phyloP scores from a whole-genome alignment of 1,140 invertebrate genomes.

The Drosophila pruinosa region DNA sequence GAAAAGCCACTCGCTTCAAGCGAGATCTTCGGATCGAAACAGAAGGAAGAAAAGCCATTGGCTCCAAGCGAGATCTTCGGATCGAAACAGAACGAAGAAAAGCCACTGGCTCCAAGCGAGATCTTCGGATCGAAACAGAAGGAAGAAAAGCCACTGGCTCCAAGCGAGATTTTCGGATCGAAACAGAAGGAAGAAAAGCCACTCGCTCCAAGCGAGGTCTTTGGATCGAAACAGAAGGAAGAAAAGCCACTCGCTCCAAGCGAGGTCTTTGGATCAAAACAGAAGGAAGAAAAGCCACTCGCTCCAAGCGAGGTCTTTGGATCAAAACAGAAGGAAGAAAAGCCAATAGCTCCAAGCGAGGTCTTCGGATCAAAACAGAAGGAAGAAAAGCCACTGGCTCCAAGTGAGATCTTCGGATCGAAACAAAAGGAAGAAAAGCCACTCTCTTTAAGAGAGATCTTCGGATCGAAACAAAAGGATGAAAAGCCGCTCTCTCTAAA shows the following conservation, averaged over 20 bases:
- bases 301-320: not conserved
- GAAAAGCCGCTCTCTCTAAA: not conserved
- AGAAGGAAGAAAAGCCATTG: no score
- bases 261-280: not conserved
- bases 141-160: no score
- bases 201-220: no score
- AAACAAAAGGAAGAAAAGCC: not conserved
- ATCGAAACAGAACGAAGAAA: not conserved
- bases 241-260: no score
- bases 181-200: not conserved
- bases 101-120: no score
- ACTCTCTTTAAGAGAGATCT: not conserved
- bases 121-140: no score
- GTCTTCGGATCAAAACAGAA: not conserved
- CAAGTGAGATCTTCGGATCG: no score
- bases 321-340: not conserved
- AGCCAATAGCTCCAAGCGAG: not conserved
- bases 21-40: no score
- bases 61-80: no score
- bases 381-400: not conserved
- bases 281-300: not conserved
- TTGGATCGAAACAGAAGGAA: no score
- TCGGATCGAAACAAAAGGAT: not conserved
- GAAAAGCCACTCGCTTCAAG: not conserved
- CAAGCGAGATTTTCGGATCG: no score